Conservation (phyloP, 1,140 invertebrate genomes). For the Charaxes varanes region DNA sequence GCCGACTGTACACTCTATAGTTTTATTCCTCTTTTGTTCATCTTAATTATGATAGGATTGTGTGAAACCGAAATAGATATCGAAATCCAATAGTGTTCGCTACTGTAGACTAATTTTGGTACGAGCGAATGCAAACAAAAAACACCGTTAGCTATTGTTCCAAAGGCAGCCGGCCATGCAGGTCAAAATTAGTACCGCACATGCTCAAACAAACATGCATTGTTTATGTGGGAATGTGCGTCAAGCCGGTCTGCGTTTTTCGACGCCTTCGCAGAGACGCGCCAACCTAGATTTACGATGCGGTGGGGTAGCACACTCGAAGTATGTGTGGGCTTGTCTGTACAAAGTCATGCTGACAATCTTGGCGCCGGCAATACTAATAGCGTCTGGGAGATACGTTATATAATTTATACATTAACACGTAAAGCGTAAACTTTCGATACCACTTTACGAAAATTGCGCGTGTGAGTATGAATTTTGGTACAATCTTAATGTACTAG, state of each 20-base stretch:
- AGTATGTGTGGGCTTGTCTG: slow-evolving; percentile 14
- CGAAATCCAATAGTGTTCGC: slow-evolving; percentile 3
- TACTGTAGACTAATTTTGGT: slow-evolving; percentile 37
- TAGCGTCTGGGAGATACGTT: too few relatives aligned
- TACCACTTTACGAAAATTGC: too few relatives aligned
- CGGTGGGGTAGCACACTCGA: slow-evolving; percentile 8
- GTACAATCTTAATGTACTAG: too few relatives aligned
- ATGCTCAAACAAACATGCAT: slow-evolving; percentile 68
- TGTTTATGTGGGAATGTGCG: slow-evolving; percentile 50
- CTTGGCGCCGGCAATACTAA: slow-evolving; percentile 6
- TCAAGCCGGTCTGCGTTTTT: slow-evolving; percentile 21
- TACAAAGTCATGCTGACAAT: not conserved
- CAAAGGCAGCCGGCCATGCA: slow-evolving; percentile 38
- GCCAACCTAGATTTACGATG: slow-evolving; percentile 26
- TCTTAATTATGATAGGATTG: too few relatives aligned
- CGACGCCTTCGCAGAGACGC: slow-evolving; percentile 10
- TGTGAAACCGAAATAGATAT: too few relatives aligned
- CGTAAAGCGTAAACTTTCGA: too few relatives aligned
- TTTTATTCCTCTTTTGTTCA: too few relatives aligned
- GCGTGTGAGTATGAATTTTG: too few relatives aligned
- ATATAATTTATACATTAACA: too few relatives aligned
- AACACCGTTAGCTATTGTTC: slow-evolving; percentile 68
- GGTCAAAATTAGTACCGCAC: slow-evolving; percentile 70
- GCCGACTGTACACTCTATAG: too few relatives aligned
- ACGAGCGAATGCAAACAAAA: slow-evolving; percentile 45